These are phyloP conservation scores for Ciconia nigra DNA, from an alignment of 2,797 vertebrate genomes.

Conservation along the genomic window DNA sequence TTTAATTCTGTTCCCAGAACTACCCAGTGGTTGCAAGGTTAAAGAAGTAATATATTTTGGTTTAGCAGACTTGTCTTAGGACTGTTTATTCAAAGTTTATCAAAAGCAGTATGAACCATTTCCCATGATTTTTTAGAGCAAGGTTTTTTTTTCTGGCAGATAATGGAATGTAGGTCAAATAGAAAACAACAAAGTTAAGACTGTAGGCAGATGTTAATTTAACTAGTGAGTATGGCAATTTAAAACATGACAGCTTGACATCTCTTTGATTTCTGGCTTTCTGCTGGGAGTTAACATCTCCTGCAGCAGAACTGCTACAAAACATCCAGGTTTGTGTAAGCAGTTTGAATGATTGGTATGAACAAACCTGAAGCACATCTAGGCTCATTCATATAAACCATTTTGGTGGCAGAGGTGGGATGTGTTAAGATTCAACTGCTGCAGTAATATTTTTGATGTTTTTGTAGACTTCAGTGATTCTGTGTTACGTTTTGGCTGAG, in stretches of 20 bases:
- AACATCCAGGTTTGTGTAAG: neutral
- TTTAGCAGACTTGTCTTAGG: neutral
- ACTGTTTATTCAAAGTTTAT: constrained; percentile 11
- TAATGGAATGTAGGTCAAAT: neutral
- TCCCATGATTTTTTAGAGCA: neutral
- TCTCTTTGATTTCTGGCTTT: neutral
- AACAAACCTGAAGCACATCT: neutral
- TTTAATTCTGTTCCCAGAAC: neutral
- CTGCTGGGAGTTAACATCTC: neutral
- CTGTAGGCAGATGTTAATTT: neutral
- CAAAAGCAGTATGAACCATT: neutral
- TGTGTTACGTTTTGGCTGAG: neutral
- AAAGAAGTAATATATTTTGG: neutral
- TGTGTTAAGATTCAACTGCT: neutral
- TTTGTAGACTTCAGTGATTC: neutral
- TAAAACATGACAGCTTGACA: neutral
- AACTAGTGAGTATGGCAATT: neutral
- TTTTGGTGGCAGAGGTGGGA: neutral
- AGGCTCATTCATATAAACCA: neutral
- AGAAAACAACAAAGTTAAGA: neutral
- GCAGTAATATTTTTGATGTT: neutral
- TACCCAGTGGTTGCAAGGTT: neutral
- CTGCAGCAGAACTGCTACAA: neutral
- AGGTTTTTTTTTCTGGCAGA: neutral
- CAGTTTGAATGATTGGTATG: neutral